phyloP scores from a whole-genome alignment of 2,797 vertebrate species.

The Helicolenus hilgendorfi region DNA sequence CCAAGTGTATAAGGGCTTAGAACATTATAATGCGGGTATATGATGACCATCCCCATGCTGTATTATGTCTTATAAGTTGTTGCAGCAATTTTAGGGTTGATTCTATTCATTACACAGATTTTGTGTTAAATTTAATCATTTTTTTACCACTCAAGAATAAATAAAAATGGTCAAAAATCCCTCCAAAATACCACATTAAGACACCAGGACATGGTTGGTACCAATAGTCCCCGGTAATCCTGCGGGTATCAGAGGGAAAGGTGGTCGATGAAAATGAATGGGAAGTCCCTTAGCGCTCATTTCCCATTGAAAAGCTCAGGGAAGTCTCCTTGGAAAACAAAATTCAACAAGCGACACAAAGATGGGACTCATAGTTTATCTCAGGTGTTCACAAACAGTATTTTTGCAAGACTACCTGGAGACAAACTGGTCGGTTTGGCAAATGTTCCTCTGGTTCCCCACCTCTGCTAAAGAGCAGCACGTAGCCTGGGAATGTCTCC shows the following conservation, averaged over 20 bases:
- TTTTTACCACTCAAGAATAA: too few relatives aligned
- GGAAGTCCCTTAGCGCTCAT: not conserved
- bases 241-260: not conserved
- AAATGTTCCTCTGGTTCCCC: not conserved
- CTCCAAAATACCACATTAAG: too few relatives aligned
- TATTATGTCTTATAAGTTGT: too few relatives aligned
- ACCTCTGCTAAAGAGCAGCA: not conserved
- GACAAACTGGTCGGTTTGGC: not conserved
- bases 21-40: too few relatives aligned
- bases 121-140: too few relatives aligned
- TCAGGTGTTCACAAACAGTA: not conserved
- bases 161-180: too few relatives aligned
- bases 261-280: not conserved
- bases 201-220: too few relatives aligned
- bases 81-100: too few relatives aligned
- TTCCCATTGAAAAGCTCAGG: not conserved
- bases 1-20: too few relatives aligned
- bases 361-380: not conserved
- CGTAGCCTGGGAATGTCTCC: not conserved
- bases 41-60: too few relatives aligned
- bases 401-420: not conserved
- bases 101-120: too few relatives aligned
- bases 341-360: not conserved
- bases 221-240: too few relatives aligned
- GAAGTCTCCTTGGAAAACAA: not conserved